A percentile compares a stretch with the other conserved stretches of the same genome.
Evolutionary conservation across 2,113 vertebrate genomes (phyloP).

Genomic region (Morphnarchus princeps): DNA sequence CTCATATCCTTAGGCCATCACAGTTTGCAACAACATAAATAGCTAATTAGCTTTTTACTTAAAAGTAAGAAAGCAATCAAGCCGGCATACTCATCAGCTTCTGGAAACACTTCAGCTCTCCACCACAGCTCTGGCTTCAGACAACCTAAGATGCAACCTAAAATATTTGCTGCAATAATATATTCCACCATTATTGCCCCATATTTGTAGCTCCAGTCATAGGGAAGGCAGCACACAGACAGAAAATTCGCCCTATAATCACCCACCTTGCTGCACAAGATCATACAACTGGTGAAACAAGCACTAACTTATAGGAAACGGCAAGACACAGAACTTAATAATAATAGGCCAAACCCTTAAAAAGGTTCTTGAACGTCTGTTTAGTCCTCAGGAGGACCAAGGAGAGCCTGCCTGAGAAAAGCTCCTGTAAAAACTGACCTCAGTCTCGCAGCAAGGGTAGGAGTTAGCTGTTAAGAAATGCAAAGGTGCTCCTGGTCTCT

Average conservation of each 20-base stretch:
- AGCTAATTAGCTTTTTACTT: conserved; percentile 57
- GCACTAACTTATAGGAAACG: neutral
- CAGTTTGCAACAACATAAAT: conserved; percentile 38
- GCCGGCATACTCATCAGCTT: neutral
- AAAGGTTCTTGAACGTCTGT: neutral
- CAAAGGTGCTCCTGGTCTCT: neutral
- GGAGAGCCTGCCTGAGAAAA: neutral
- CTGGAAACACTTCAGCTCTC: neutral
- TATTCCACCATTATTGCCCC: neutral
- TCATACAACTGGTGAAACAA: neutral
- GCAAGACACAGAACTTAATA: neutral
- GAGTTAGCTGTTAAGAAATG: neutral
- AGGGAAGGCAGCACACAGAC: neutral
- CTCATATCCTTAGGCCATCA: conserved; percentile 23
- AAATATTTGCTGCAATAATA: neutral
- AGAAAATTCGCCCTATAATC: neutral
- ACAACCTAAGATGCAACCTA: neutral
- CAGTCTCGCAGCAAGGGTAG: neutral
- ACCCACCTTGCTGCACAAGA: neutral
- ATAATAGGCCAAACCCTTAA: neutral
- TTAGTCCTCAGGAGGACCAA: neutral
- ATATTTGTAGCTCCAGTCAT: neutral
- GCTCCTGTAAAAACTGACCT: neutral
- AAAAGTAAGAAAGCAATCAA: conserved; percentile 48
- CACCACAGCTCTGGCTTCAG: neutral